Conservation (phyloP, 2,797 vertebrate species). For the Phaenicophaeus curvirostris region DNA sequence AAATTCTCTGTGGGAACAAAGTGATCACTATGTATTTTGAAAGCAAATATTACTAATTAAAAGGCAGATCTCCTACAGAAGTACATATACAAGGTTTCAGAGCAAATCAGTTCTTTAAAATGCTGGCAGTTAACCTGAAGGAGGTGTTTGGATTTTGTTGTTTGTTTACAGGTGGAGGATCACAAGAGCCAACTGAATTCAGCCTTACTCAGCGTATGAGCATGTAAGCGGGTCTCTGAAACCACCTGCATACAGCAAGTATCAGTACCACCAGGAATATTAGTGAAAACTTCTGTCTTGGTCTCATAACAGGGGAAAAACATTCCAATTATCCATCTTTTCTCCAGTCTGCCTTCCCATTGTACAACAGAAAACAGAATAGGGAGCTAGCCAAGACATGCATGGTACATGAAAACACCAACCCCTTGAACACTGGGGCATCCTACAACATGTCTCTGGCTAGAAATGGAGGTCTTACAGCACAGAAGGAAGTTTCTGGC, state of each 20-base stretch:
- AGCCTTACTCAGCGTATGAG: not conserved
- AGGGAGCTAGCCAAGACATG: not conserved
- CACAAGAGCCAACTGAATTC: not conserved
- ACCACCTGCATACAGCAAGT: not conserved
- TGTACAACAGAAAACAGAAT: not conserved
- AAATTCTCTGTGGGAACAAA: not conserved
- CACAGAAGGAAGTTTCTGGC: not conserved
- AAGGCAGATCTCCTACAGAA: not conserved
- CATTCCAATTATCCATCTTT: not conserved
- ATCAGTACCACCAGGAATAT: not conserved
- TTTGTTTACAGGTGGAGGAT: not conserved
- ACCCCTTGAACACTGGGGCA: rapidly evolving
- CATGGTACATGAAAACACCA: not conserved
- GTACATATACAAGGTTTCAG: not conserved
- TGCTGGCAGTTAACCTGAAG: not conserved
- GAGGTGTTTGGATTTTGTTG: not conserved
- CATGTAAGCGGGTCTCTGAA: not conserved
- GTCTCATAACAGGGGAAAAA: not conserved
- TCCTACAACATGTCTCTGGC: not conserved
- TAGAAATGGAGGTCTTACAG: not conserved
- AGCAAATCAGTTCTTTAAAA: not conserved
- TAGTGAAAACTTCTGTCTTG: not conserved
- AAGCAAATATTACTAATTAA: not conserved
- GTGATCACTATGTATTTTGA: not conserved
- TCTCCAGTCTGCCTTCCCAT: not conserved